Conservation (phyloP, 2,113 vertebrate species). For the Dipodomys ordii region DNA sequence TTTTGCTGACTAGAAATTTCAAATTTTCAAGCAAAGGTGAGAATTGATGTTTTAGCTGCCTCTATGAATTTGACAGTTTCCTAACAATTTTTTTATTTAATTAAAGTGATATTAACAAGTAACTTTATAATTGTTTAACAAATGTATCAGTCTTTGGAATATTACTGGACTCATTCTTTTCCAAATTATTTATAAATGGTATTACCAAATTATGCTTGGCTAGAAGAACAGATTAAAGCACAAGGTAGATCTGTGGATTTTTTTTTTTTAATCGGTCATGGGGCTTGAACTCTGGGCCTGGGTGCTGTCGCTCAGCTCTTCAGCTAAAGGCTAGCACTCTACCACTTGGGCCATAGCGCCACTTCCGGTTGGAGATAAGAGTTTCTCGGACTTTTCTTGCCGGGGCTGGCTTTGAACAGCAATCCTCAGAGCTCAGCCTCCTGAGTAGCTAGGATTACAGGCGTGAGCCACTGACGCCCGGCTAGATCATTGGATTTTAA, state of each 20-base stretch:
- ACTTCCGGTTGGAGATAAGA: no score
- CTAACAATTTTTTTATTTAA: not conserved
- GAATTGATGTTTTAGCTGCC: conserved; percentile 6
- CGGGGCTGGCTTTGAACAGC: no score
- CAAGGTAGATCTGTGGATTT: not conserved
- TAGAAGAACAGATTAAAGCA: not conserved
- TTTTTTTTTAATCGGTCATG: not conserved
- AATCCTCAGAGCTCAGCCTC: no score
- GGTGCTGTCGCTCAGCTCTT: no score
- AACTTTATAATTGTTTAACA: conserved; percentile 21
- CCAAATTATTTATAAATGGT: not conserved
- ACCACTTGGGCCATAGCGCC: no score
- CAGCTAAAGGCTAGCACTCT: no score
- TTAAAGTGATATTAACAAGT: conserved; percentile 15
- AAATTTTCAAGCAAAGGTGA: not conserved
- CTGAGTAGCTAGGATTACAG: no score
- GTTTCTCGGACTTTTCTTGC: no score
- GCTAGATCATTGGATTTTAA: not conserved
- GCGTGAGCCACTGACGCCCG: no score
- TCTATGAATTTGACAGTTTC: conserved; percentile 13
- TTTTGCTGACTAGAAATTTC: conserved; percentile 22
- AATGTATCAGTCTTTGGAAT: conserved; percentile 13
- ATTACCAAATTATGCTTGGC: conserved; percentile 26
- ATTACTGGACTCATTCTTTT: conserved; percentile 21
- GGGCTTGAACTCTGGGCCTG: no score